Evolutionary conservation across 2,888 invertebrate genomes (phyloP), one percentile per base, ranked within the genome.

Genomic region (Mactromeris polynyma): DNA sequence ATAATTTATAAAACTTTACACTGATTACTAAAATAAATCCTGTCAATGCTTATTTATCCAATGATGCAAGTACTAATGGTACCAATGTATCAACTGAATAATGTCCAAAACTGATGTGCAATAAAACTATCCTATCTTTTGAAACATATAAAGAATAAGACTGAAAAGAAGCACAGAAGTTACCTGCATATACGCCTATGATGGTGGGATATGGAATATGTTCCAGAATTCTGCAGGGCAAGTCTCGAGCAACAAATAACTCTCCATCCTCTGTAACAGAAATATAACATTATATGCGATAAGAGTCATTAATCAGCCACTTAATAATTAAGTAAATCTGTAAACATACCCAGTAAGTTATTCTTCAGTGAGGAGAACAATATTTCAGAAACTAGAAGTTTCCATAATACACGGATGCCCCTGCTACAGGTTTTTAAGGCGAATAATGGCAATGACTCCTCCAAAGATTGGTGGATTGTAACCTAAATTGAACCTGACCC

Each of bases 171-270:
- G 58, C 21, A 79, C 11, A n/a, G 2, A 69, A 40, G 17, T 54
- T 94, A 97, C 97, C 97, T 96, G 80, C 97, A 96, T 87, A 97
- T 96, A 82, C 99, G 97, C 83, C 98, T 98, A 97, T 99, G 98
- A 97, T 99, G 98, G 95, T 98, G 98, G 84, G 98, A 97, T 94
- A 99, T 98, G 95, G 99, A 98, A 97, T 98, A 98, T 94, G 98
- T 97, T 11, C 99, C 99, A 89, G 98, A 98, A 97, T 99, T 99
- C 97, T 99, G 99, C 97, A 98, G 97, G 42, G 99, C 99, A 14
- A 99, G 99, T 96, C 99, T 98, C 96, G 98, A 98, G 95, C 98
- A 98, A 90, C 99, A 98, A 2, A 98, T 98, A 97, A 98, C 98
- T 95, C 98, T 98, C 98, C 98, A 99, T 11, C 99, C 99, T 64